Base-by-base conservation (phyloP, 2,888 invertebrate genomes). In the Smittia sp. region DNA sequence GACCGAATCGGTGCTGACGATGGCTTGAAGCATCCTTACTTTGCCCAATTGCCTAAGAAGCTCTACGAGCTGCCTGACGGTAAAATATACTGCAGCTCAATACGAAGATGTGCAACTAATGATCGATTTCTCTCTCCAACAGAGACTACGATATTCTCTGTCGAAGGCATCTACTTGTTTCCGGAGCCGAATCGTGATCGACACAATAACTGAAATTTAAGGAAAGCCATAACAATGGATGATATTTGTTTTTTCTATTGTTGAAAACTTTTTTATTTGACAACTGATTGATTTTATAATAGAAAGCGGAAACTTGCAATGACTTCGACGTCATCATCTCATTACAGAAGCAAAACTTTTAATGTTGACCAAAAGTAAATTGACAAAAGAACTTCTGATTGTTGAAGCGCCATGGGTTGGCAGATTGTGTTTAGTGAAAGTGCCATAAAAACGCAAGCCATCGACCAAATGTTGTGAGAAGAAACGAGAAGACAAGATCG, bases 111-210 rank as follows among this genome's bases (percentile, higher is more conserved):
- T n/a, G n/a, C n/a, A n/a, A n/a, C n/a, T n/a, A n/a, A n/a, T n/a
- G n/a, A n/a, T n/a, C n/a, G n/a, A 11, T 9, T 27, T 46, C 52
- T 52, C 9, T 25, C 41, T 4, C 81, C 90, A 90, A 54, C 89
- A 97, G 97, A 94, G 85, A 89, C 93, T 80, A 96, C 96, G 79
- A 94, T 98, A 86, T 96, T 94, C 86, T 93, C 91, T 79, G 94
- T 97, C 81, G 94, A 96, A 84, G 96, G 96, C 79, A 89, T 96
- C 79, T 89, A 90, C 83, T 84, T 95, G 80, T 89, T 90, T 82
- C 89, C 91, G 74, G 96, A 96, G 84, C 81, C 82, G 73, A 82
- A 82, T 79, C 79, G 83, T 77, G 88, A 89, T 79, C 85, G 89
- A 80, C 85, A 84, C 79, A 81, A 78, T 77, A 83, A 83, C 83